Evolutionary conservation across 2,888 invertebrate species (phyloP), one percentile per base, ranked within the genome.

Genomic region (Rhaphigaster nebulosa): DNA sequence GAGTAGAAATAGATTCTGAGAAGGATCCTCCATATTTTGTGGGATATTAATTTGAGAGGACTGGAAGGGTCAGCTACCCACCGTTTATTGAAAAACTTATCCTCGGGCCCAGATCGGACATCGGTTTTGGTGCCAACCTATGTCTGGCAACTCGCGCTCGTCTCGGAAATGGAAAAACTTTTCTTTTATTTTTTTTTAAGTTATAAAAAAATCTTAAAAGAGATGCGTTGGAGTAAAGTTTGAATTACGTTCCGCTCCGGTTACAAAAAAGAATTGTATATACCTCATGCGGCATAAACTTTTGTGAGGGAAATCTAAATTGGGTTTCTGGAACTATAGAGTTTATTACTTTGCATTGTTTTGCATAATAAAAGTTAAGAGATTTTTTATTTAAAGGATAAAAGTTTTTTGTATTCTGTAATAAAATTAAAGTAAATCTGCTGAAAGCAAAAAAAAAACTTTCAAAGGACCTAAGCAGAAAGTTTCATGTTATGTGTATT

Each of bases 21-120:
- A 56, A 56, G 26, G 23, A 56, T 26, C 26, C 56, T 56, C 26
- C 56, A 23, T 56, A 26, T 56, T 56, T 56, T 52, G 26, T 56
- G 56, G 20, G 26, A 56, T 56, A 56, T 56, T 56, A 56, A 56
- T 23, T 56, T 23, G 23, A 56, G 56, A 20, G 5, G 56, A 26
- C 56, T 56, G 56, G 56, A 56, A 56, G 56, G 56, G 56, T 56
- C 56, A 56, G 56, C 56, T 56, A 56, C 56, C 56, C 56, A 56
- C 56, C 56, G 20, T 56, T 56, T 56, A 56, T 56, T 56, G 56
- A 56, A 56, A 56, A 56, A 56, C 56, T 56, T 56, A 56, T 56
- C 26, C 26, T 56, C 23, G 26, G 56, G 23, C 10, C 26, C 56
- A 23, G 12, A 56, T 56, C 56, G 26, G 56, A 56, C 56, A 56